These are phyloP conservation scores for Silurus meridionalis DNA, from an alignment of 2,113 vertebrate species.

Conservation along the genomic window DNA sequence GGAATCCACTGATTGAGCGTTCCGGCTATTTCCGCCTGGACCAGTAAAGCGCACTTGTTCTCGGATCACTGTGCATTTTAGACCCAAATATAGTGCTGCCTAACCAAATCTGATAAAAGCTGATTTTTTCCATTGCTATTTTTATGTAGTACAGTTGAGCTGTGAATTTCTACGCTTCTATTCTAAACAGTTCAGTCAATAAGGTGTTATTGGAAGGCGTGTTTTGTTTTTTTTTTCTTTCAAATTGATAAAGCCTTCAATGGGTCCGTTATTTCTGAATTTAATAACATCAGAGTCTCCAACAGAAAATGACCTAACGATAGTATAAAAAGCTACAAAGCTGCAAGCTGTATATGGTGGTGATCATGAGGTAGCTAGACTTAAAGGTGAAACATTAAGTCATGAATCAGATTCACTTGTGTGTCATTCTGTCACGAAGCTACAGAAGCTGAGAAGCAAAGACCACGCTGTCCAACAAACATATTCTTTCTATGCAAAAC, in stretches of 20 bases:
- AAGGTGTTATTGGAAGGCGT: conserved; percentile 10
- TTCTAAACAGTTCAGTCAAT: conserved; percentile 27
- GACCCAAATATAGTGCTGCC: conserved; percentile 46
- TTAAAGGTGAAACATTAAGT: background rate
- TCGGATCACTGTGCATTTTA: conserved; percentile 18
- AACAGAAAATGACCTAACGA: background rate
- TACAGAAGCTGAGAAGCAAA: background rate
- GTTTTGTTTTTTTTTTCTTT: background rate
- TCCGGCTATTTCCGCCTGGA: conserved; percentile 32
- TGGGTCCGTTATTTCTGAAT: background rate
- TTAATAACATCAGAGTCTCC: background rate
- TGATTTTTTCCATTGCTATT: conserved; percentile 43
- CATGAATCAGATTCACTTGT: background rate
- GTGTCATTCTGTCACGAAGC: background rate
- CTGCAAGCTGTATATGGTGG: background rate
- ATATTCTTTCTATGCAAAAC: background rate
- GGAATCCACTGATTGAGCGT: conserved; percentile 34
- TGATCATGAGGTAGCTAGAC: background rate
- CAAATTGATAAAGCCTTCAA: background rate
- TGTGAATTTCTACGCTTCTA: conserved; percentile 19
- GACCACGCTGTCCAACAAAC: background rate
- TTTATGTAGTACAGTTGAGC: conserved; percentile 11
- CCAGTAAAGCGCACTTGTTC: conserved; percentile 16
- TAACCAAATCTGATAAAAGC: conserved; percentile 46
- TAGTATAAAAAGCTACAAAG: background rate